phyloP scores from a whole-genome alignment of 2,888 invertebrate genomes.

The Platyscelio sp. region DNA sequence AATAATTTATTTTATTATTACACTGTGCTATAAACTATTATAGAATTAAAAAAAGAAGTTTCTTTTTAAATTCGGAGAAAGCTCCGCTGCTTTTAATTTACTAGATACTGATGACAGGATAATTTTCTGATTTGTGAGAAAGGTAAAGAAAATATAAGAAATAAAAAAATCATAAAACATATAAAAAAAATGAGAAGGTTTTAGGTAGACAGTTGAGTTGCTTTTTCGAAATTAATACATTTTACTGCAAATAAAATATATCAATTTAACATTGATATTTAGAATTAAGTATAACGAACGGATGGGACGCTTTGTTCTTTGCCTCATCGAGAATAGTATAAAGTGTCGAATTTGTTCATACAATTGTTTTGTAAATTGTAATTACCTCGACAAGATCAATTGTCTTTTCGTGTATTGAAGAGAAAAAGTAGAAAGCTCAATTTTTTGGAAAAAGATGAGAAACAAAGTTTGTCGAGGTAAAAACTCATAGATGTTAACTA shows the following conservation, averaged over 20 bases:
- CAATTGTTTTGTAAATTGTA: conserved; percentile 47
- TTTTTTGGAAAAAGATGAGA: not conserved
- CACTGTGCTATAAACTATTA: not conserved
- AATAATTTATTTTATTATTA: conserved; percentile 35
- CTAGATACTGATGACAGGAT: too few species aligned
- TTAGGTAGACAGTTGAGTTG: not conserved
- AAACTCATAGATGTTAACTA: conserved; percentile 39
- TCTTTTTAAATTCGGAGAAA: too few species aligned
- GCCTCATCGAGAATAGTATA: too few species aligned
- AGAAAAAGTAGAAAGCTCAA: conserved; percentile 19
- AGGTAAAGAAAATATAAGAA: too few species aligned
- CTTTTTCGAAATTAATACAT: conserved; percentile 35
- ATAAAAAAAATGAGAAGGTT: not conserved
- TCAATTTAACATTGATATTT: conserved; percentile 54
- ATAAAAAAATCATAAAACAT: too few species aligned
- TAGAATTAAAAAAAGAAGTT: too few species aligned
- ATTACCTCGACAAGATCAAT: conserved; percentile 39
- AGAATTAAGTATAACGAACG: conserved; percentile 17
- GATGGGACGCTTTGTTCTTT: too few species aligned
- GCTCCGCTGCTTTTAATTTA: not conserved
- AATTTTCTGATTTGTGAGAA: too few species aligned
- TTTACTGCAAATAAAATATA: conserved; percentile 45
- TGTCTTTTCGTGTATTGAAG: not conserved
- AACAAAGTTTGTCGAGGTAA: conserved; percentile 28
- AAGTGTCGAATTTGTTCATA: not conserved